Evolutionary conservation across 2,888 invertebrate genomes (phyloP), one percentile per base, ranked within the genome.

Genomic region (Pasiphila rectangulata): DNA sequence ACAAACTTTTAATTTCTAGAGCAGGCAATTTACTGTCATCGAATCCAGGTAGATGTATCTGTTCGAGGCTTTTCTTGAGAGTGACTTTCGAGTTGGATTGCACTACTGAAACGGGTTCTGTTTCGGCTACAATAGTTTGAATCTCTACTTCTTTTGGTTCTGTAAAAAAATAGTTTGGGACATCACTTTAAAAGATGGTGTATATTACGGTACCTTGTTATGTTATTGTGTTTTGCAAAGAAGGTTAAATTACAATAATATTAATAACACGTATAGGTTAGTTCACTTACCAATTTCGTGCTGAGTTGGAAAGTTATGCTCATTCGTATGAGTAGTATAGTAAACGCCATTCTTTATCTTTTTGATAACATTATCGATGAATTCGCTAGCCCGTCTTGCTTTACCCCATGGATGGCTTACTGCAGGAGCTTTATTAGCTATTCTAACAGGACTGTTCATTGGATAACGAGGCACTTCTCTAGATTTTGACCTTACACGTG

Each of bases 311-410:
- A 23, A 51, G 42, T 44, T 55, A 67, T 16, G 9, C 9, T 36
- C 51, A 46, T 41, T 76, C 78, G 34, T 72, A 66, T n/a, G n/a
- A n/a, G n/a, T n/a, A 41, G 54, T 76, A 44, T 78, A 85, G 63
- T 86, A 86, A 40, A 72, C 69, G 29, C 87, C 87, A 51, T 52
- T 69, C 36, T 69, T 75, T 15, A 87, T 70, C 51, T 84, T 85
- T 44, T 61, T 76, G 24, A 86, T 79, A 9, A 87, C 73, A 46
- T 72, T 83, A n/a, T 87, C 87, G 38, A 86, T 77, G 36, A 83
- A 78, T 35, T 84, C 82, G 57, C 74, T 83, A 0, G 79, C 74
- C 75, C 78, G 71, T 57, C 73, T 83, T 5, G 69, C 67, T 64
- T 77, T 84, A 6, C 73, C 58, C 75, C 79, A 75, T 7, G 71